Conservation (phyloP, 2,888 invertebrate species). For the Tricholauxania praeusta region DNA sequence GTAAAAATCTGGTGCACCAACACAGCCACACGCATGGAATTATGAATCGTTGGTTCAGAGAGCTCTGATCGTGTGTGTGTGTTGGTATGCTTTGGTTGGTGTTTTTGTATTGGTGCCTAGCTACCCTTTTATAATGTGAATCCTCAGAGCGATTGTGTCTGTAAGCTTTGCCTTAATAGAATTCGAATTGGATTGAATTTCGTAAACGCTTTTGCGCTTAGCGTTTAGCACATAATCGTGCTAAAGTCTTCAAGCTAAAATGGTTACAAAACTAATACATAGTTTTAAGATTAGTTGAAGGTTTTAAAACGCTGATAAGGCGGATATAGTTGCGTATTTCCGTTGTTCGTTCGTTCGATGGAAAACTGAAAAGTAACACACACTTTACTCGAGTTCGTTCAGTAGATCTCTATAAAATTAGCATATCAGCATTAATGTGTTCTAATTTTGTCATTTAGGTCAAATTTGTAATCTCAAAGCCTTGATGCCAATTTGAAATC, state of each 20-base stretch:
- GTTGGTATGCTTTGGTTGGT: conserved; percentile 41
- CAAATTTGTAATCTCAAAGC: conserved; percentile 54
- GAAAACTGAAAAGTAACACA: neutral
- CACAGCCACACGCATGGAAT: conserved; percentile 36
- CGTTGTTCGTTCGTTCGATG: conserved; percentile 49
- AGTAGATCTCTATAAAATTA: conserved; percentile 39
- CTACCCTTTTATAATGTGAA: too few relatives aligned
- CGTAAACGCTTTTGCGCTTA: neutral
- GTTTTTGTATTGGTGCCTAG: conserved; percentile 6
- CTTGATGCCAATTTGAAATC: conserved; percentile 35
- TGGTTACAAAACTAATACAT: conserved; percentile 50
- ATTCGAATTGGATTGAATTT: conserved; percentile 8
- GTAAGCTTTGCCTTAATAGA: neutral
- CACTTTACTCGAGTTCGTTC: conserved; percentile 30
- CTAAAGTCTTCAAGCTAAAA: conserved; percentile 3
- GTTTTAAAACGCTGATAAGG: conserved; percentile 59
- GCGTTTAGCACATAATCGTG: conserved; percentile 12
- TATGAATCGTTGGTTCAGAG: neutral
- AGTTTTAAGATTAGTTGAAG: conserved; percentile 61
- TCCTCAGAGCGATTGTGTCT: neutral
- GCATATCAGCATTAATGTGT: conserved; percentile 26
- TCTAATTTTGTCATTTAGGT: conserved; percentile 51
- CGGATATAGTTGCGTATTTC: conserved; percentile 63
- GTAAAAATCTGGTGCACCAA: conserved; percentile 18
- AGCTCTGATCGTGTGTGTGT: conserved; percentile 16